Conservation (phyloP, 2,888 invertebrate species). For the Sussaba pulchella region DNA sequence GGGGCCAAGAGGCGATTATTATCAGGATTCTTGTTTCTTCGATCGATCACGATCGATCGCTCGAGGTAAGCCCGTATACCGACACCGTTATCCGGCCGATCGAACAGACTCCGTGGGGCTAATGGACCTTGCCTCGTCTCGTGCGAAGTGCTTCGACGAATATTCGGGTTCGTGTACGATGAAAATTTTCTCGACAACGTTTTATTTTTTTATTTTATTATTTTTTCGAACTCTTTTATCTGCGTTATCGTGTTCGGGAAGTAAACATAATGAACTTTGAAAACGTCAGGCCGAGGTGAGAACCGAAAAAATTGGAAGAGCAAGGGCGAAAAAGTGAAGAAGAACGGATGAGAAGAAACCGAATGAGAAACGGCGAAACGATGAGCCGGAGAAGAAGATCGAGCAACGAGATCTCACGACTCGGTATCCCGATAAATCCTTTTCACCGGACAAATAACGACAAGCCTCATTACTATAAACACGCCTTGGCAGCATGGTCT, state of each 20-base stretch:
- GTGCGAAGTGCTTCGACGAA: slow-evolving; percentile 5
- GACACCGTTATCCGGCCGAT: slow-evolving; percentile 41
- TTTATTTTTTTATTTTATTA: too few species aligned
- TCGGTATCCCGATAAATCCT: slow-evolving; percentile 78
- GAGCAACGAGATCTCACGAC: slow-evolving; percentile 76
- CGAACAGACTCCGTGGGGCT: slow-evolving; percentile 28
- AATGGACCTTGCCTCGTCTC: slow-evolving; percentile 34
- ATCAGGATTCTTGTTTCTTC: slow-evolving; percentile 13
- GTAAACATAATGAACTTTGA: slow-evolving; percentile 19
- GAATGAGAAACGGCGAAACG: slow-evolving; percentile 55
- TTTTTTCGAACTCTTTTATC: too few species aligned
- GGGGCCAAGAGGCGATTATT: slow-evolving; percentile 29
- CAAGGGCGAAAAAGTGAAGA: slow-evolving; percentile 54
- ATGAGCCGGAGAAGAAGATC: slow-evolving; percentile 69
- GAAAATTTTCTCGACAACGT: too few species aligned
- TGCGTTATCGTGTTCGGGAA: slow-evolving; percentile 8
- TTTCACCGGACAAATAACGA: slow-evolving; percentile 83
- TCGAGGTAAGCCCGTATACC: slow-evolving; percentile 1
- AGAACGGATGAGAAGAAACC: slow-evolving; percentile 50
- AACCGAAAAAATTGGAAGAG: slow-evolving; percentile 1
- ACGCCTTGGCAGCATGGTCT: slow-evolving; percentile 78
- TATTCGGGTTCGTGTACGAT: slow-evolving; percentile 30
- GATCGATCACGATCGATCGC: slow-evolving; percentile 35
- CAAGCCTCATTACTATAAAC: slow-evolving; percentile 84
- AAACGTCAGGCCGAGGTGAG: not conserved